These are phyloP conservation scores for Pseudorhiza aurosa DNA, from an alignment of 30 jellyfish, hydroid and myxozoan genomes.

Conservation along the genomic window DNA sequence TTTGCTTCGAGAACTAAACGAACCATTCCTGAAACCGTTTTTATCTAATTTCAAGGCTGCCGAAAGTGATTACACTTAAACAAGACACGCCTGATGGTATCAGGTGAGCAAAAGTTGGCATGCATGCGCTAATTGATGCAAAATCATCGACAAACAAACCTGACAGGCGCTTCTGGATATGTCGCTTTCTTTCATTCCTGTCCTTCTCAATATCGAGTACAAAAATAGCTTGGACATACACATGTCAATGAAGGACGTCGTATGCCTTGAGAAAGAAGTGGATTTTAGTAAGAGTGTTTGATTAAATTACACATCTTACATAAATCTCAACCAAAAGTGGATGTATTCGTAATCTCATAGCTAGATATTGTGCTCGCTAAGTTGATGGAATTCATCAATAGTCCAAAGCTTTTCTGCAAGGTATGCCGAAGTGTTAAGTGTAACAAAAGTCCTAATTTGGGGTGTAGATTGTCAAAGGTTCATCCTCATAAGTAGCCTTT, in stretches of 20 bases:
- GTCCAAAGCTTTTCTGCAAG: background rate
- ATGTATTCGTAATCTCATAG: conserved; percentile 10
- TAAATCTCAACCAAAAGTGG: conserved; percentile 27
- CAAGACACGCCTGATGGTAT: too few species aligned
- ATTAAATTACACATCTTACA: conserved; percentile 3
- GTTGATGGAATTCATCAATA: conserved; percentile 29
- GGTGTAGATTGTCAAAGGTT: background rate
- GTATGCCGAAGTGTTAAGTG: background rate
- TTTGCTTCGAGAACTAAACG: too few species aligned
- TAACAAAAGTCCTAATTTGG: background rate
- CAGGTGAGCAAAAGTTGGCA: too few species aligned
- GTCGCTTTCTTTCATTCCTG: background rate
- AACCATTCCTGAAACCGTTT: too few species aligned
- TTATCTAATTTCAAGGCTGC: too few species aligned
- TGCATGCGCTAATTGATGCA: background rate
- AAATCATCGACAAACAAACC: background rate
- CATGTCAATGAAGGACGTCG: background rate
- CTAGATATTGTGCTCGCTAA: conserved; percentile 18
- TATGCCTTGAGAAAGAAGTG: conserved; percentile 6
- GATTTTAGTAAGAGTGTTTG: conserved; percentile 29
- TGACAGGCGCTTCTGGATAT: background rate
- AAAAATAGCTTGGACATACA: background rate
- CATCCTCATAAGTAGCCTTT: background rate
- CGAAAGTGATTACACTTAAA: too few species aligned
- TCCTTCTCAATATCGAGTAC: background rate